These are phyloP conservation scores for Falco novaeseelandiae DNA, from an alignment of 2,797 vertebrate species.

Conservation along the genomic window DNA sequence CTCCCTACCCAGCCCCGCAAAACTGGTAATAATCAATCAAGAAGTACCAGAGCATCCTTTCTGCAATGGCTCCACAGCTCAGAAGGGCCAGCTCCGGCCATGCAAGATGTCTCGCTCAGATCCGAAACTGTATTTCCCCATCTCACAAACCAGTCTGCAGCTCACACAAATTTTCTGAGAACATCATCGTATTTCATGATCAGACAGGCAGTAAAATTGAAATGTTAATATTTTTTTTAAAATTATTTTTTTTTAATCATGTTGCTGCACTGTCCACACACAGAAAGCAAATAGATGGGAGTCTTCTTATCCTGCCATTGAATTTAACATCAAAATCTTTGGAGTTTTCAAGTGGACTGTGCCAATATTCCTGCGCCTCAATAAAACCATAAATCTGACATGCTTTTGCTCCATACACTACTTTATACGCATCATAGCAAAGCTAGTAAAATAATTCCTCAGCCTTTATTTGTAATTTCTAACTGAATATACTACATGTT, in stretches of 20 bases:
- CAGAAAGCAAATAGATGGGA: conserved; percentile 35
- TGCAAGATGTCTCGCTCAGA: not conserved
- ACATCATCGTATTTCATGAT: conserved; percentile 40
- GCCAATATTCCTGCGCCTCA: conserved; percentile 76
- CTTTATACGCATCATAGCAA: not conserved
- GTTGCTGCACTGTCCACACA: not conserved
- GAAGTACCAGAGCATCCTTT: not conserved
- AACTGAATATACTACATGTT: not conserved
- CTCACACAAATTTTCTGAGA: conserved; percentile 13
- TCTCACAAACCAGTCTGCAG: not conserved
- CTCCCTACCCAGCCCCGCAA: not conserved
- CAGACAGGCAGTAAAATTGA: conserved; percentile 48
- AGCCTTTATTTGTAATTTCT: conserved; percentile 61
- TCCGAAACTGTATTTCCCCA: not conserved
- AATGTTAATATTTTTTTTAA: not conserved
- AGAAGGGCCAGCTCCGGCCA: not conserved
- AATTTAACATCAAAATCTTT: conserved; percentile 77
- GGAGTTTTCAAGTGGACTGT: conserved; percentile 73
- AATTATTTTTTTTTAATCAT: not conserved
- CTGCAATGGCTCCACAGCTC: not conserved
- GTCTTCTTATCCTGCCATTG: conserved; percentile 62
- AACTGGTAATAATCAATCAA: not conserved
- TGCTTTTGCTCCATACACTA: conserved; percentile 37
- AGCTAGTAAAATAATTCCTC: conserved; percentile 67
- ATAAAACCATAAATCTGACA: conserved; percentile 83